Conservation (phyloP, 2,797 vertebrate genomes). For the Meda fulgida region DNA sequence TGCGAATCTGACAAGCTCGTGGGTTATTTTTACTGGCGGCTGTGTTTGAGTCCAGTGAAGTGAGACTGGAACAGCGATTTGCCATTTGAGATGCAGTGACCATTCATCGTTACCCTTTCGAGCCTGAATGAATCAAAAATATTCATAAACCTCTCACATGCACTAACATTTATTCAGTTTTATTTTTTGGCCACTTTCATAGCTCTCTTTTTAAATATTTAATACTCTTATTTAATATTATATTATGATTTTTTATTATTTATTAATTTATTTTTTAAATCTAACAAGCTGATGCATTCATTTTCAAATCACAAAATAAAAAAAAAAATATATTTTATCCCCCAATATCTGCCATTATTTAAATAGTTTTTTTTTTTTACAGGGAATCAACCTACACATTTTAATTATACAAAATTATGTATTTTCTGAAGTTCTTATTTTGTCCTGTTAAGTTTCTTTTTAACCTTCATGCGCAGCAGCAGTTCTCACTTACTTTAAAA, state of each 20-base stretch:
- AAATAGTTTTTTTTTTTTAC: neutral
- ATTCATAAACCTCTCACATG: slow-evolving; percentile 14
- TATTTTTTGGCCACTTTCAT: neutral
- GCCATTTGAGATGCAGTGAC: slow-evolving; percentile 79
- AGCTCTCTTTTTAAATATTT: neutral
- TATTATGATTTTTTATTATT: neutral
- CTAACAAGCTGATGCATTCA: neutral
- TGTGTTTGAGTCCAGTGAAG: slow-evolving; percentile 62
- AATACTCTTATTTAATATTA: neutral
- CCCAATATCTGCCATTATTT: neutral
- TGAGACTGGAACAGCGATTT: slow-evolving; percentile 80
- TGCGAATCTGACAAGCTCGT: slow-evolving; percentile 10
- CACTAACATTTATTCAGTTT: neutral
- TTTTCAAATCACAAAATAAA: neutral
- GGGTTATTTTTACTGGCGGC: slow-evolving; percentile 34
- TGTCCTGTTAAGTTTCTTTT: neutral
- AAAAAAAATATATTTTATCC: too few relatives aligned
- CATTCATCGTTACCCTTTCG: slow-evolving; percentile 72
- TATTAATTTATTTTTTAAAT: neutral
- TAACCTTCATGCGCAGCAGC: neutral
- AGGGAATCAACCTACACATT: too few relatives aligned
- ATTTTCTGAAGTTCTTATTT: neutral
- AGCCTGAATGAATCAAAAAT: slow-evolving; percentile 63
- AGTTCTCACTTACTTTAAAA: neutral
- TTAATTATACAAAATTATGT: neutral